phyloP scores from a whole-genome alignment of 2,113 vertebrate species.

The Paradisaea rubra region DNA sequence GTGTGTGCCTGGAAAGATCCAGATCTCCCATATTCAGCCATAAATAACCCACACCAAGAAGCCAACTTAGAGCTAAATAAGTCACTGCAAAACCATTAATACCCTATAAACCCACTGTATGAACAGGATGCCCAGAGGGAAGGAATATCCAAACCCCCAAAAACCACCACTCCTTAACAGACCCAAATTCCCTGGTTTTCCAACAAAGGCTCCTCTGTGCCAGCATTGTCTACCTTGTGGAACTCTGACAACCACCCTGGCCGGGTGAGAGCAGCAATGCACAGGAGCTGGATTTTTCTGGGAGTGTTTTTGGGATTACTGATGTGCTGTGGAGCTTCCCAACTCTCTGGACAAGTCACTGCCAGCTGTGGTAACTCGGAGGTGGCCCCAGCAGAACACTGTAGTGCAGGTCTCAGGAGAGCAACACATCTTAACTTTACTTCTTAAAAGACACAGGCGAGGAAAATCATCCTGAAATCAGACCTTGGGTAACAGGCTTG shows the following conservation, averaged over 20 bases:
- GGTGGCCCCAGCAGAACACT: rapidly evolving
- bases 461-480: background rate
- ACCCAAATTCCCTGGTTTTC: background rate
- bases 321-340: background rate
- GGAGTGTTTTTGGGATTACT: background rate
- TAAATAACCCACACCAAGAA: background rate
- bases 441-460: background rate
- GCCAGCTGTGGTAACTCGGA: background rate
- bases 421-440: background rate
- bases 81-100: background rate
- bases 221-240: background rate
- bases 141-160: background rate
- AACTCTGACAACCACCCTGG: background rate
- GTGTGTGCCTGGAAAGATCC: background rate
- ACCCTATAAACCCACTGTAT: background rate
- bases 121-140: background rate
- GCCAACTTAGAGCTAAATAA: background rate
- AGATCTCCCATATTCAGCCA: background rate
- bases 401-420: background rate
- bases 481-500: background rate
- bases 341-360: background rate
- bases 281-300: background rate
- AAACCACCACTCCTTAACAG: background rate
- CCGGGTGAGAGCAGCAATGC: rapidly evolving
- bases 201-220: background rate